Percentiles rank a stretch among this genome's conserved stretches.
Evolutionary conservation across 1,140 invertebrate genomes (phyloP).

Genomic region (Spodoptera litura): DNA sequence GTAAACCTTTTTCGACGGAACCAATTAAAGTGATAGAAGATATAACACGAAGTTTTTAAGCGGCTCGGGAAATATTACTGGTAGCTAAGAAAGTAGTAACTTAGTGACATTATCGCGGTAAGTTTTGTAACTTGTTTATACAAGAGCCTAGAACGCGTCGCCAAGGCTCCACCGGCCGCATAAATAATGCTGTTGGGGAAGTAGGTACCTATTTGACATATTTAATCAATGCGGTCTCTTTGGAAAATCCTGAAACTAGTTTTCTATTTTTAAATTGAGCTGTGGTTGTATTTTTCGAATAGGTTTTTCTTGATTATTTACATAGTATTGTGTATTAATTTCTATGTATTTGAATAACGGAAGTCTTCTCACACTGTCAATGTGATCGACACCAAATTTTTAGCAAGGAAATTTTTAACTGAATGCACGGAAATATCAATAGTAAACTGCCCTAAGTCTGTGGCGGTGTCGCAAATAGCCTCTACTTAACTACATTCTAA

Average conservation of each 20-base stretch:
- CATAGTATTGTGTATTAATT: too few species aligned
- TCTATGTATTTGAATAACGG: too few species aligned
- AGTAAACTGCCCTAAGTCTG: too few species aligned
- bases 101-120: conserved; percentile 16
- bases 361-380: too few species aligned
- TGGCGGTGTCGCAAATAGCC: too few species aligned
- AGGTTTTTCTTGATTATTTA: too few species aligned
- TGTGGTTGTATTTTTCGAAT: too few species aligned
- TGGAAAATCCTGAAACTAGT: background rate
- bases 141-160: background rate
- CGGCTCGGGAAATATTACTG: conserved; percentile 6
- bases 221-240: background rate
- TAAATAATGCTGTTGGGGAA: conserved; percentile 11
- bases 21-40: conserved; percentile 23
- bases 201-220: background rate
- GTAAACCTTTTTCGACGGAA: conserved; percentile 3
- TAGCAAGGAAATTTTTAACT: too few species aligned
- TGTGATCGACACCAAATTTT: too few species aligned
- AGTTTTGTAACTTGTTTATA: conserved; percentile 9
- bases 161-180: background rate
- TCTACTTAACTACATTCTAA: too few species aligned
- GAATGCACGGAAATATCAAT: too few species aligned
- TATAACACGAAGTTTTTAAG: conserved; percentile 35
- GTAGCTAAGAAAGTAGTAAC: conserved; percentile 11
- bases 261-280: too few species aligned